Percentiles rank a stretch among this genome's conserved stretches.
These are phyloP conservation scores for Brachionus rotundiformis DNA, from an alignment of 1,140 invertebrate species.

Conservation along the genomic window DNA sequence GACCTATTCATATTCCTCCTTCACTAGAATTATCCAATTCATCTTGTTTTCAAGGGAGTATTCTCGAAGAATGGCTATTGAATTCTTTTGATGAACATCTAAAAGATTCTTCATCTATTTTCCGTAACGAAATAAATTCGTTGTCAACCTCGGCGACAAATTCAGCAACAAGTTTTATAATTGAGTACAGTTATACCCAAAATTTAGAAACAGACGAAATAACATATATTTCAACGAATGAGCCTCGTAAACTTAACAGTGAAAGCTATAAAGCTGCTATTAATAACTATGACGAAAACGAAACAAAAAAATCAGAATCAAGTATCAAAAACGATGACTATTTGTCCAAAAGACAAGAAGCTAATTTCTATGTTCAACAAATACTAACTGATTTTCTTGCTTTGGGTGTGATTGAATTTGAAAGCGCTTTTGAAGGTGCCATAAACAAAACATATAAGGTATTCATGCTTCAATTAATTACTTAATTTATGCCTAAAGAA, in stretches of 20 bases:
- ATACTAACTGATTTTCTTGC: conserved; percentile 39
- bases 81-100: conserved; percentile 23
- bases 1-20: background rate
- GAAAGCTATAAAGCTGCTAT: conserved; percentile 43
- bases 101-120: background rate
- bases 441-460: conserved; percentile 47
- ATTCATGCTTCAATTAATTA: background rate
- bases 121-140: background rate
- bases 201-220: background rate
- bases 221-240: background rate
- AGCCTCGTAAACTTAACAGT: conserved; percentile 2
- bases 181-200: conserved; percentile 32
- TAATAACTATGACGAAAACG: background rate
- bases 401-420: conserved; percentile 47
- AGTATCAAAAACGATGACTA: background rate
- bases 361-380: conserved; percentile 47
- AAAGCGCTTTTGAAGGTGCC: conserved; percentile 43
- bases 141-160: conserved; percentile 3
- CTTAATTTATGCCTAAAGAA: conserved; percentile 9
- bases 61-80: conserved; percentile 42
- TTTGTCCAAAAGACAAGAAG: conserved; percentile 48
- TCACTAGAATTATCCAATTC: background rate
- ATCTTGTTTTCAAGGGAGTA: background rate
- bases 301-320: background rate
- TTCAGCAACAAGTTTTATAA: conserved; percentile 30